phyloP scores from a whole-genome alignment of 2,797 vertebrate species.

The Bryconaethiops microstoma region DNA sequence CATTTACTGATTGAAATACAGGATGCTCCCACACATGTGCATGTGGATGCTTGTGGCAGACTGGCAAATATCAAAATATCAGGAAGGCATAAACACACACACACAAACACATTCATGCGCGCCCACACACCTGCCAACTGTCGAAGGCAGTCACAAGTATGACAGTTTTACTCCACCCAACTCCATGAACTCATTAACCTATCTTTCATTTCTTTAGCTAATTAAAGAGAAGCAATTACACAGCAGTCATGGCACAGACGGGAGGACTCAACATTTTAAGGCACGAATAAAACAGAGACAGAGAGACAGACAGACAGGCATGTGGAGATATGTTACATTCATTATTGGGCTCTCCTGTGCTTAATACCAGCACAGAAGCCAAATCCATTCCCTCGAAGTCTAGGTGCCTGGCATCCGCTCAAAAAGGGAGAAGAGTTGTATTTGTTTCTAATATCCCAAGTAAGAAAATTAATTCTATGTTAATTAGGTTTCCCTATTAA shows the following conservation, averaged over 20 bases:
- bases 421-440: constrained; percentile 58
- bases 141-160: constrained; percentile 34
- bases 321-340: constrained; percentile 43
- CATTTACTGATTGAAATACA: constrained; percentile 24
- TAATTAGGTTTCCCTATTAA: constrained; percentile 73
- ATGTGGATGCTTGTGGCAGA: constrained; percentile 1
- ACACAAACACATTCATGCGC: constrained; percentile 24
- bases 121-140: constrained; percentile 29
- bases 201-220: constrained; percentile 71
- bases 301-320: constrained; percentile 36
- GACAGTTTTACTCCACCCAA: constrained; percentile 56
- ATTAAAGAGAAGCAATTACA: constrained; percentile 64
- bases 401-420: constrained; percentile 63
- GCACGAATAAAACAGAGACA: constrained; percentile 20
- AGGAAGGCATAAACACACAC: constrained; percentile 13
- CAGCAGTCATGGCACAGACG: constrained; percentile 47
- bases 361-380: constrained; percentile 49
- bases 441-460: constrained; percentile 75
- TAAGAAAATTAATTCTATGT: constrained; percentile 75
- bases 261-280: constrained; percentile 34
- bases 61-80: constrained; percentile 29
- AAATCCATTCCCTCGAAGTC: constrained; percentile 44
- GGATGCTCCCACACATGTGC: constrained; percentile 13
- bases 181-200: constrained; percentile 74
- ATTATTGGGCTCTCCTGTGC: constrained; percentile 36